Conservation (phyloP, 2,113 vertebrate species). For the Hippoglossus stenolepis region DNA sequence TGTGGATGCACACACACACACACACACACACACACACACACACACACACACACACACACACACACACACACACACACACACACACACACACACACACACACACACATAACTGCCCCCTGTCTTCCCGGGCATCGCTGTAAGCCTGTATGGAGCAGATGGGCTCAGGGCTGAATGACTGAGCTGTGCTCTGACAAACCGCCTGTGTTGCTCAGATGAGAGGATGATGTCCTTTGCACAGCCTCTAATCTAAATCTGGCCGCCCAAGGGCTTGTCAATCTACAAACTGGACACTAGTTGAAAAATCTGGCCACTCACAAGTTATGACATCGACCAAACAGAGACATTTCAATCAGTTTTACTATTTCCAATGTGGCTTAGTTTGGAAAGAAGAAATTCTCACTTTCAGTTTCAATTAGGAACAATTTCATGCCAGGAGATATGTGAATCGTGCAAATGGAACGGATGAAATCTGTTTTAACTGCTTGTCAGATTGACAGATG, state of each 20-base stretch:
- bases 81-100: constrained; percentile 13
- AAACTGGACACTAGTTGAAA: constrained; percentile 53
- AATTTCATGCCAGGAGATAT: constrained; percentile 8
- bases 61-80: constrained; percentile 9
- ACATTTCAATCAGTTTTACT: constrained; percentile 5
- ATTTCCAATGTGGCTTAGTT: constrained; percentile 10
- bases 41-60: constrained; percentile 16
- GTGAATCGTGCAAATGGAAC: neutral
- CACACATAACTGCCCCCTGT: constrained; percentile 39
- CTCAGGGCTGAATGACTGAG: constrained; percentile 66
- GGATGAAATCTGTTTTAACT: constrained; percentile 2
- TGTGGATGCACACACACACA: constrained; percentile 11
- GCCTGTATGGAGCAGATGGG: constrained; percentile 74
- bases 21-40: constrained; percentile 13
- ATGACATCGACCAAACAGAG: neutral
- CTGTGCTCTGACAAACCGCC: constrained; percentile 66
- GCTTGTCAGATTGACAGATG: neutral
- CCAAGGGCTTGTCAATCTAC: constrained; percentile 39
- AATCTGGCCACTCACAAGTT: constrained; percentile 28
- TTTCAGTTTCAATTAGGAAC: constrained; percentile 13
- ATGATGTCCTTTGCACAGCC: constrained; percentile 54
- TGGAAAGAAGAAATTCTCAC: constrained; percentile 4
- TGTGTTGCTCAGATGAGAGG: constrained; percentile 58
- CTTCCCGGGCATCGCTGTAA: constrained; percentile 57
- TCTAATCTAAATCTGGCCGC: constrained; percentile 61